Base-by-base conservation (phyloP, 2,797 vertebrate species). In the Steatocranus sp. region DNA sequence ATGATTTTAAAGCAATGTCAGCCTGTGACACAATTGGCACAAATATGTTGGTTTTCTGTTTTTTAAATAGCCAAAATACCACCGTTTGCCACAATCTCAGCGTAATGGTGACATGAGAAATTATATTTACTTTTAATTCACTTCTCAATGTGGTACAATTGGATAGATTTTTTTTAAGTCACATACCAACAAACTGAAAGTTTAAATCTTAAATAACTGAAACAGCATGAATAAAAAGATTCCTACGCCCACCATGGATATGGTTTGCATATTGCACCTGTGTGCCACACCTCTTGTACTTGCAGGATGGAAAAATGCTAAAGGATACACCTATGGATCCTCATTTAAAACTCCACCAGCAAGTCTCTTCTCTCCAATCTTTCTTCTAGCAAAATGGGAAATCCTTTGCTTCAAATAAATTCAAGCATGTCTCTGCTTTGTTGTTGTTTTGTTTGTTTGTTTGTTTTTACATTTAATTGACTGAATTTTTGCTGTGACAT, bases 391-490 rank as follows among this genome's bases (percentile, higher is more conserved):
- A 10, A 41, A 66, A 2, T 15, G 36, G 36, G 34, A 25, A 66
- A 66, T 23, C 61, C 12, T 63, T 25, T 61, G 56, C 30, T 61
- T 61, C 54, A 11, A 34, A 41, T 41, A 68, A 17, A 41, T 68
- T 25, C 20, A 41, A 68, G n/a, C 20, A 15, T 41, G 8, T 23
- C 61, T 41, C 36, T 34, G 34, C 32, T 58, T 30, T 17, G 53
- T 30, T 54, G 36, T 38, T 38, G 32, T 8, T 14, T 66, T 6
- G 2, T 38, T 61, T 34, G 18, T 20, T 34, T 61, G 3, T 0
- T 0, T 12, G 20, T 9, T 6, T 32, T 18, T 61, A 68, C 20
- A 41, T 6, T 41, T 41, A 41, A 41, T 41, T 25, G 7, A 38
- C 61, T 25, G 38, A 9, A 66, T 10, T 34, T 66, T 41, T 66